Conservation (phyloP, 2,797 vertebrate species). For the Lagorchestes hirsutus region DNA sequence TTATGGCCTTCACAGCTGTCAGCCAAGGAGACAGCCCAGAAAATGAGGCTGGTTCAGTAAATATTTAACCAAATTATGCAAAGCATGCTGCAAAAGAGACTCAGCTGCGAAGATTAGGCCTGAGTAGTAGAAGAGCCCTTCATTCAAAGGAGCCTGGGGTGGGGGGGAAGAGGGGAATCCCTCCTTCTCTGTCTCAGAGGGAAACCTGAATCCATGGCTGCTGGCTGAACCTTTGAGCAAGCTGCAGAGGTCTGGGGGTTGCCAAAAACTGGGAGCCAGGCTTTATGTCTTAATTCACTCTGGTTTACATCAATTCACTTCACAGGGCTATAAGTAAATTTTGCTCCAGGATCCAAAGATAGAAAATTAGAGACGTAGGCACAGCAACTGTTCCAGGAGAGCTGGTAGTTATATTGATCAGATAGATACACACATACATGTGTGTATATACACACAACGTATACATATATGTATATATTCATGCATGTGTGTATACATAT, state of each 20-base stretch:
- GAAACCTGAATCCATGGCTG: neutral
- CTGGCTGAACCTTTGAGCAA: neutral
- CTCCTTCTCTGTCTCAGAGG: neutral
- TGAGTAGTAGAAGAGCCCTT: constrained; percentile 54
- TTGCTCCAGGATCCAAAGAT: neutral
- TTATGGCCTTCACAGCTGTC: constrained; percentile 79
- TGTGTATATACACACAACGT: accelerated
- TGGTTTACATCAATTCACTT: neutral
- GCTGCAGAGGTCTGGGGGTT: neutral
- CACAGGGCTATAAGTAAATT: neutral
- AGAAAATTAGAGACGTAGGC: neutral
- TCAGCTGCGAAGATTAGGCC: constrained; percentile 69
- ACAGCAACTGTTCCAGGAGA: neutral
- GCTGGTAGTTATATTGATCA: neutral
- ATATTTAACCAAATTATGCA: constrained; percentile 82
- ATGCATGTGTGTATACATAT: no score
- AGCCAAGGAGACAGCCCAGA: constrained; percentile 75
- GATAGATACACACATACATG: neutral
- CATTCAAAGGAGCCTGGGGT: neutral
- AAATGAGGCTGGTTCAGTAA: constrained; percentile 79
- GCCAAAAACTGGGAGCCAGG: neutral
- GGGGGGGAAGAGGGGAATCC: neutral
- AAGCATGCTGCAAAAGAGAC: constrained; percentile 62
- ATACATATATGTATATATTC: no score
- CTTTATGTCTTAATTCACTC: neutral